Evolutionary conservation across 2,113 vertebrate genomes (phyloP), one percentile per base, ranked within the genome.

Genomic region (Lepus americanus): DNA sequence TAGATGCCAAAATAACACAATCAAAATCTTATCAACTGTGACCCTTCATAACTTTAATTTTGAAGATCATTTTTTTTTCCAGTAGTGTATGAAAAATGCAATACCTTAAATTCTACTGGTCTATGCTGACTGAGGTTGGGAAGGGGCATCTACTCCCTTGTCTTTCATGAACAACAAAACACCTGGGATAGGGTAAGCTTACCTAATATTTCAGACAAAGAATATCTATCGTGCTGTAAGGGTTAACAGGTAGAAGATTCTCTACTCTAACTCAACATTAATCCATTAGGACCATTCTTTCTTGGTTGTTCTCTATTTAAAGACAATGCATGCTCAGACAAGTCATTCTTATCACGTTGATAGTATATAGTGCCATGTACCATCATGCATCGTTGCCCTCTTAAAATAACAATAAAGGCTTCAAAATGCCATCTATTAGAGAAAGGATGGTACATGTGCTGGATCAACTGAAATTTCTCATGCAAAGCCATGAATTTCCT

Each of bases 41-140:
- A 87, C 81, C 59, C 17, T 72, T 87, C 81, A 64, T 82, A n/a
- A 70, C 95, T 64, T 73, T 76, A 72, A 89, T 90, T 89, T 90
- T 89, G 49, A 85, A 87, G 53, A 27, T 63, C 70, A 9, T 78
- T 16, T 77, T 81, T 86, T 12, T 80, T 19, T n/a, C n/a, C 90
- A 72, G 23, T 64, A 74, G 31, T 13, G 0, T 66, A 13, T 77
- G 33, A 78, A 83, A 85, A 83, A 51, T 7, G 9, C 3, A 39
- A 5, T 25, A 16, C 20, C 44, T 73, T 78, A n/a, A 86, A 80
- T 85, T 94, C 20, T 84, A 25, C 36, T 53, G 19, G 88, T 59
- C 25, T 1, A 2, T 79, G 29, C 82, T 96, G 27, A 69, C 36
- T 81, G 29, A 0, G 8, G 0, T 66, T 70, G 78, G 22, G 78